Base-by-base conservation (phyloP, 1,140 invertebrate genomes). In the Lepidurus couesii region DNA sequence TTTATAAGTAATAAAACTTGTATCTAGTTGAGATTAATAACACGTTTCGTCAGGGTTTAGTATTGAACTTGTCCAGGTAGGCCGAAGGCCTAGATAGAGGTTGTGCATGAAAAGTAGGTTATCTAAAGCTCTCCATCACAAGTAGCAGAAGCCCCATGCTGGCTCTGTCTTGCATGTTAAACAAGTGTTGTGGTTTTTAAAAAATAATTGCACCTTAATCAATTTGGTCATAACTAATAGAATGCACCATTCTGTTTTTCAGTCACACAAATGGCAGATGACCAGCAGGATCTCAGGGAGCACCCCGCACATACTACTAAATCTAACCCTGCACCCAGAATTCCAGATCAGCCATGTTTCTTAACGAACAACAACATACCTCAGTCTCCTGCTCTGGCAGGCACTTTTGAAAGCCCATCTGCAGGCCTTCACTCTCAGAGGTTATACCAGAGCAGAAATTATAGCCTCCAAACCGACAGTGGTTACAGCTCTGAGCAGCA, bases 21-120 rank as follows among this genome's bases (percentile, higher is more conserved):
- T 65, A 65, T 65, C 53, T 65, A 65, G 16, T 65, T 65, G 21
- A 65, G 53, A 65, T 65, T 65, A 65, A 21, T 13, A 13, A 65
- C 53, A 65, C 53, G 53, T 65, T 65, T 21, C 53, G 10, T 65
- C 16, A n/a, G 53, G 53, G 53, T n/a, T 21, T 65, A 65, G 21
- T 65, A 65, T 65, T 16, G 53, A 65, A 65, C 53, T 65, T 65
- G 53, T n/a, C 53, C 53, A 11, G 53, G 7, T 65, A 65, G 53
- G 53, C 53, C 53, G 53, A 65, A 65, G 53, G 53, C 53, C 53
- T 65, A 65, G 53, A 65, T 65, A n/a, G 53, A n/a, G 53, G 53
- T 21, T 65, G 53, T 21, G 53, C 53, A 65, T 65, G 53, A 65
- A 65, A 65, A 65, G 16, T 65, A 65, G 53, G 45, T 13, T 13